Evolutionary conservation across 2,888 invertebrate genomes (phyloP), one percentile per base, ranked within the genome.

Genomic region (Cordilura impudica): DNA sequence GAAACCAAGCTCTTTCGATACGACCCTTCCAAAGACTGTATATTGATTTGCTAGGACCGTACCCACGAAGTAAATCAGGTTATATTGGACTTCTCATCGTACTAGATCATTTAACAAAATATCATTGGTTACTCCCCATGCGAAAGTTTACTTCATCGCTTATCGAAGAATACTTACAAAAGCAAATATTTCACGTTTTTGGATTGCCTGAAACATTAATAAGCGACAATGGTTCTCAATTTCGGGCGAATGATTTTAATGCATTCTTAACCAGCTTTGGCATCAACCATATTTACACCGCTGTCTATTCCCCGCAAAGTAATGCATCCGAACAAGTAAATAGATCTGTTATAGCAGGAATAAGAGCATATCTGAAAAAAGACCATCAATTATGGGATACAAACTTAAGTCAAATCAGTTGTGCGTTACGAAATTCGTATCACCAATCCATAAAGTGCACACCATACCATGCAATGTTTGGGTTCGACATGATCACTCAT

Each of bases 101-200:
- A n/a, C 4, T 67, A 7, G 67, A 67, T 10, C 43, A 54, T 23
- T 54, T 54, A 12, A 67, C 16, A 10, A 67, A 54, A 19, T 67
- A 21, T 39, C 43, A 54, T 53, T 67, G 53, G 54, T 2, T 67
- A 5, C 16, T 26, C 2, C 67, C 67, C 0, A 16, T 39, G 2
- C 35, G 23, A 14, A 58, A 58, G 35, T 58, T 4, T 14, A 58
- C 58, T 4, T 6, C 58, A 2, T 2, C 3, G 2, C 2, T 4
- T 3, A 23, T 53, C 8, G 5, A 23, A 29, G 14, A 53, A n/a
- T 47, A 18, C 18, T 4, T 47, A 4, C 4, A 6, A 16, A 3
- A 16, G 4, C 6, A 47, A 8, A 47, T 47, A 12, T 47, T 47
- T 8, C 47, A 47, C n/a, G 14, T 2, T 10, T 47, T 18, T n/a